phyloP scores from a whole-genome alignment of 2,797 vertebrate species.

The Anas capensis region DNA sequence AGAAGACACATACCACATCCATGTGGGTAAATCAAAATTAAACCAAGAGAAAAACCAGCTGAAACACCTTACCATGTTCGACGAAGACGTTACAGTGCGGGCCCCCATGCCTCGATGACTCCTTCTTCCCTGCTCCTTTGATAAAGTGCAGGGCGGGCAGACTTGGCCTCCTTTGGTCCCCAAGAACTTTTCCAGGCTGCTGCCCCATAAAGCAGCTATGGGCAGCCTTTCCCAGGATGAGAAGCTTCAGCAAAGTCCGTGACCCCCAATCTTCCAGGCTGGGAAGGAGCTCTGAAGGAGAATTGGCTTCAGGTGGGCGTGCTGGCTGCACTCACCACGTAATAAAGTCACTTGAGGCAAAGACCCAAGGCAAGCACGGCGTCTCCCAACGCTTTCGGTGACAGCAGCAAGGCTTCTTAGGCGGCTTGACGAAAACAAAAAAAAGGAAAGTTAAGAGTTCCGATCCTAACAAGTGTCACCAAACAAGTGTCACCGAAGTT shows the following conservation, averaged over 20 bases:
- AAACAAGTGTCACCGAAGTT: background rate
- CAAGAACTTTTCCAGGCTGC: constrained; percentile 98
- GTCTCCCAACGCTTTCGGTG: background rate
- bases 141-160: constrained; percentile 95
- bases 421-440: background rate
- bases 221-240: constrained; percentile 83
- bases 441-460: constrained; percentile 29
- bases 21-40: background rate
- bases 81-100: constrained; percentile 93
- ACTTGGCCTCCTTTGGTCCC: constrained; percentile 98
- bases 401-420: background rate
- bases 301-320: background rate
- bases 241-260: constrained; percentile 46
- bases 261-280: constrained; percentile 51
- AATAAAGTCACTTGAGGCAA: constrained; percentile 40
- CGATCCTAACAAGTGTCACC: background rate
- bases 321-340: background rate
- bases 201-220: constrained; percentile 96
- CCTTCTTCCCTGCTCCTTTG: constrained; percentile 90
- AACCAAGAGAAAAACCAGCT: background rate
- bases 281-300: background rate
- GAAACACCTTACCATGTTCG: constrained; percentile 90
- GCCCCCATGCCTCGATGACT: constrained; percentile 88
- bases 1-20: background rate
- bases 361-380: background rate